A percentile compares a stretch with the other conserved stretches of the same genome.
Conservation (phyloP, 2,113 vertebrate genomes). For the western clawed frog (Xenopus tropicalis) region DNA sequence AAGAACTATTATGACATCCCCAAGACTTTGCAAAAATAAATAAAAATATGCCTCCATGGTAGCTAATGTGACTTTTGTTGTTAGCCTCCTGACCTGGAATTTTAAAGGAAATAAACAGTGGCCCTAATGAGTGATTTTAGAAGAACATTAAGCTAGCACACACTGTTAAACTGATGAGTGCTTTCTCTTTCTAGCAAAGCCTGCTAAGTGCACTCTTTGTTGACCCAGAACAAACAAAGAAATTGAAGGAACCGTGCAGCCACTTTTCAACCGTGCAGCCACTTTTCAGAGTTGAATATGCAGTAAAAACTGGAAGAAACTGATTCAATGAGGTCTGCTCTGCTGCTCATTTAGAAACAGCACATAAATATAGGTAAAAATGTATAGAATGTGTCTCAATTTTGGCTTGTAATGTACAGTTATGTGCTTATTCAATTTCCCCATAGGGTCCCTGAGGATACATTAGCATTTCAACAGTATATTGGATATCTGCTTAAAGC, state of each 20-base stretch:
- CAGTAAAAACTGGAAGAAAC: constrained; percentile 35
- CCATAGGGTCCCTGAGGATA: background rate
- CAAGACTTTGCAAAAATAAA: constrained; percentile 40
- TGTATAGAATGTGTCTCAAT: constrained; percentile 3
- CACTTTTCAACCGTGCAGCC: no score
- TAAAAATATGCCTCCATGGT: constrained; percentile 1
- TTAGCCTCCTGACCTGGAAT: constrained; percentile 11
- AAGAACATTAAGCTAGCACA: constrained; percentile 7
- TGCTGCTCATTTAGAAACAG: constrained; percentile 31
- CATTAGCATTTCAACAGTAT: constrained; percentile 2
- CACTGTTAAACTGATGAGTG: background rate
- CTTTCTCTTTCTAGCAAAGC: background rate
- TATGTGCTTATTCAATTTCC: constrained; percentile 24
- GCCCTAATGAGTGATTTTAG: background rate
- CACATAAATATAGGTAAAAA: constrained; percentile 49
- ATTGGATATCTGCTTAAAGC: background rate
- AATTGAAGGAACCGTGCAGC: background rate
- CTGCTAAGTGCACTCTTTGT: background rate
- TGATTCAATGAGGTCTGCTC: constrained; percentile 49
- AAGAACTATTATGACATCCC: constrained; percentile 11
- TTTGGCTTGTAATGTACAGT: constrained; percentile 25
- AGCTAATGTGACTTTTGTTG: constrained; percentile 22
- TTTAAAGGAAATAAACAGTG: constrained; percentile 9
- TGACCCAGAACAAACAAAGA: background rate
- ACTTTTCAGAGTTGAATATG: background rate